Percentiles rank a stretch among this genome's conserved stretches.
Evolutionary conservation across 2,113 vertebrate genomes (phyloP).

Genomic region (Maccullochella peelii): DNA sequence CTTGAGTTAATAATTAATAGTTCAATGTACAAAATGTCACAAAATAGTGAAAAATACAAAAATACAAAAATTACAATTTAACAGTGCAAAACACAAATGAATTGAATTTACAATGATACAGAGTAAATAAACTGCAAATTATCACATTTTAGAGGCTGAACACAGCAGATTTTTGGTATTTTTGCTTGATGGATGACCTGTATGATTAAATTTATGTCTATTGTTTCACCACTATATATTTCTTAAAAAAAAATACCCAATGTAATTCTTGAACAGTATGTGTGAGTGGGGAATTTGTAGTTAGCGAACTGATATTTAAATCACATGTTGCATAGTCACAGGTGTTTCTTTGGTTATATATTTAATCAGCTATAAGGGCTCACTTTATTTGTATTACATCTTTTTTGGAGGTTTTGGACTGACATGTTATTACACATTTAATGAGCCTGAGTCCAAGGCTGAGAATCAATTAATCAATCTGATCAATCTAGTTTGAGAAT

Average conservation of each 20-base stretch:
- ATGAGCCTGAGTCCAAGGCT: constrained; percentile 15
- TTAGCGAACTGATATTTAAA: neutral
- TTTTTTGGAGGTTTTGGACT: neutral
- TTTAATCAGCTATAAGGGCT: neutral
- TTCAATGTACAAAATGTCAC: neutral
- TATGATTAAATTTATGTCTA: neutral
- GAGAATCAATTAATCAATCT: neutral
- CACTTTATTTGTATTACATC: neutral
- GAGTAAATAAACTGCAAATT: neutral
- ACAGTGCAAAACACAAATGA: neutral
- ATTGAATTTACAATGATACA: neutral
- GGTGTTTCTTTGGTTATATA: neutral
- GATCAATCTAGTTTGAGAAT: neutral
- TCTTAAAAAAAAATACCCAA: neutral
- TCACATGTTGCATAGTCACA: neutral
- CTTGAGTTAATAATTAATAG: neutral
- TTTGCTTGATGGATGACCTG: neutral
- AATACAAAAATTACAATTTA: neutral
- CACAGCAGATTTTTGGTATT: neutral
- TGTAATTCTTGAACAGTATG: no score
- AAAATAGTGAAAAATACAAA: neutral
- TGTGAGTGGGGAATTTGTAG: neutral
- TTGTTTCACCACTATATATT: neutral
- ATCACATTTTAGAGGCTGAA: neutral
- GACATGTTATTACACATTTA: neutral